phyloP scores from a whole-genome alignment of 92 coral and sea anemone genomes.

The Meandrina meandrites region DNA sequence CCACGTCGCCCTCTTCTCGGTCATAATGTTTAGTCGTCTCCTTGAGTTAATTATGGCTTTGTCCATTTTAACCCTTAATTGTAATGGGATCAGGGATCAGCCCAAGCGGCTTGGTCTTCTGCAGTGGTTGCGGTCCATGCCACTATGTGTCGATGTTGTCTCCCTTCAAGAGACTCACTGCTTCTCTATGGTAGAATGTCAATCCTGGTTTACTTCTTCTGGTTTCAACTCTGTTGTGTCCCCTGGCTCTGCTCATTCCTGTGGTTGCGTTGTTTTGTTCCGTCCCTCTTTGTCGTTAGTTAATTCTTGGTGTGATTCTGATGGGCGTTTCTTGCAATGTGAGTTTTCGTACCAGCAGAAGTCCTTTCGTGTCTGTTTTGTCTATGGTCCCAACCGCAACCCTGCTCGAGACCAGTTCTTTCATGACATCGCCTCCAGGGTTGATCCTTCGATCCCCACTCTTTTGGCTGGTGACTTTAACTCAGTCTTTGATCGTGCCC shows the following conservation, averaged over 20 bases:
- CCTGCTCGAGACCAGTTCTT: slow-evolving; percentile 27
- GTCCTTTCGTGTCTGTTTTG: not conserved
- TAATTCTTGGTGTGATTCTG: not conserved
- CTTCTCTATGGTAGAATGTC: not conserved
- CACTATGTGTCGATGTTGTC: not conserved
- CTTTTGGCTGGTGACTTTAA: slow-evolving; percentile 11
- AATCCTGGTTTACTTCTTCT: slow-evolving; percentile 31
- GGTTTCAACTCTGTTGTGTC: slow-evolving; percentile 3
- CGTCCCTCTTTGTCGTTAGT: not conserved
- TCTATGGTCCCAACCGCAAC: slow-evolving; percentile 24
- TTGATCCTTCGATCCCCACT: not conserved
- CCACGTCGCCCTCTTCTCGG: no score
- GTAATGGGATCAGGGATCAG: slow-evolving; percentile 47
- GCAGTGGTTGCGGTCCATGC: slow-evolving; percentile 24
- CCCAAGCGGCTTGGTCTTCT: slow-evolving; percentile 16
- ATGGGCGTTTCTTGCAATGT: not conserved
- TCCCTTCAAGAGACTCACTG: slow-evolving; percentile 55
- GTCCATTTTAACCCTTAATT: slow-evolving; percentile 18
- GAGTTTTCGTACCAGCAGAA: not conserved
- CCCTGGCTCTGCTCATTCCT: not conserved
- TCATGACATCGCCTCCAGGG: not conserved
- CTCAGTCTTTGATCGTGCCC: not conserved
- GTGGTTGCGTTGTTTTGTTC: not conserved
- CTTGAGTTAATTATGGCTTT: not conserved
- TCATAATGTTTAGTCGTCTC: no score